These are phyloP conservation scores for Hirundichthys speculiger DNA, from an alignment of 2,113 vertebrate genomes.

Conservation along the genomic window DNA sequence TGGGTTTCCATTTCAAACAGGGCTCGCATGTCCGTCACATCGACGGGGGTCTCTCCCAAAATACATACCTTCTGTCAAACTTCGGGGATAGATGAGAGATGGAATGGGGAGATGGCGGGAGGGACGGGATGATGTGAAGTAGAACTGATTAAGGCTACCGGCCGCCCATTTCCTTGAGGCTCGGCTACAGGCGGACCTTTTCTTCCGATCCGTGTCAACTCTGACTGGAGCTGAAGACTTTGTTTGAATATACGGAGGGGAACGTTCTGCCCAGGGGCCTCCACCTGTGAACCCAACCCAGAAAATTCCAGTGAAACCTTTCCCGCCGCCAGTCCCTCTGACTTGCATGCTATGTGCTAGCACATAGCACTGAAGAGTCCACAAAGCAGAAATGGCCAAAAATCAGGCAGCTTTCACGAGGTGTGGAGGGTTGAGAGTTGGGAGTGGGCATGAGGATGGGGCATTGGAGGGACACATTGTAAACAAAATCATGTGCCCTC, in stretches of 20 bases:
- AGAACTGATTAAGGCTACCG: slow-evolving; percentile 68
- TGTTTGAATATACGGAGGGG: slow-evolving; percentile 62
- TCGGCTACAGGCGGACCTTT: slow-evolving; percentile 56
- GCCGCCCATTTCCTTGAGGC: slow-evolving; percentile 54
- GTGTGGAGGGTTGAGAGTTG: slow-evolving; percentile 26
- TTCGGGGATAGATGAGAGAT: slow-evolving; percentile 46
- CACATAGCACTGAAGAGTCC: slow-evolving; percentile 40
- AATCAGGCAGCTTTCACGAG: slow-evolving; percentile 35
- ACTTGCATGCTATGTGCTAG: slow-evolving; percentile 5
- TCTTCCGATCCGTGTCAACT: slow-evolving; percentile 60
- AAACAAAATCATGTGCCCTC: slow-evolving; percentile 71
- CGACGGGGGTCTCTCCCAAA: slow-evolving; percentile 78
- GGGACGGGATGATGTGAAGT: slow-evolving; percentile 48
- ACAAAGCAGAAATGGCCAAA: slow-evolving; percentile 52
- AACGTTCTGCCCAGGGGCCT: slow-evolving; percentile 50
- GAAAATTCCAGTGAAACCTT: slow-evolving; percentile 52
- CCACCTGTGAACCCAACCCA: slow-evolving; percentile 43
- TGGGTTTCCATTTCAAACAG: slow-evolving; percentile 83
- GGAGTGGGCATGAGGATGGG: slow-evolving; percentile 14
- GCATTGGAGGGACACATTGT: slow-evolving; percentile 31
- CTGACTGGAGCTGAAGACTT: slow-evolving; percentile 66
- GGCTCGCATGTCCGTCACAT: slow-evolving; percentile 75
- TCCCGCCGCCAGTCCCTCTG: not conserved
- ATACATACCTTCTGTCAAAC: slow-evolving; percentile 78
- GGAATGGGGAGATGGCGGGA: slow-evolving; percentile 48